Base-by-base conservation (phyloP, 2,797 vertebrate genomes). In the Pampus argenteus region DNA sequence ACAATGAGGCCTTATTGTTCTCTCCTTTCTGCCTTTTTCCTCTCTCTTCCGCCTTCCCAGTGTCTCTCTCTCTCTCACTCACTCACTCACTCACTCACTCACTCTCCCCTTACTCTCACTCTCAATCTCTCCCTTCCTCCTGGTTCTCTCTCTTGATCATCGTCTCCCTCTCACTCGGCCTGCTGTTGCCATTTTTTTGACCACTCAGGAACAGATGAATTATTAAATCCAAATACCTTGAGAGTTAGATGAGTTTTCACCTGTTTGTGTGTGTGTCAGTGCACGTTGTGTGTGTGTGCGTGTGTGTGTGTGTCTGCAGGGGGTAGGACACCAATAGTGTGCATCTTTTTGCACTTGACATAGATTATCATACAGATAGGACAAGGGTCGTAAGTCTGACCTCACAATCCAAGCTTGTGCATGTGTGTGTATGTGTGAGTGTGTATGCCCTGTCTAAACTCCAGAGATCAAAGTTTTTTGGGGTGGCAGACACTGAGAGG, bases 1-100 rank as follows among this genome's bases (percentile, higher is more conserved):
- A 93, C 93, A 94, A 94, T 93, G 90, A 92, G 75, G 82, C 85
- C 79, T 87, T 87, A 92, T 92, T 92, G 91, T 94, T 87, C 90
- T 88, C 85, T 88, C 69, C 81, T 87, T 84, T 90, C 84, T 90
- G 83, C 82, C 83, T 88, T 86, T 90, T 86, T 83, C 83, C 80
- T 85, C 81, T 89, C 81, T 88, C 84, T 92, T 89, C 85, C 74
- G 78, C 83, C 78, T 42, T 78, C 47, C 45, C 69, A 62, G 54
- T 36, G 66, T 61, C 73, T 48, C 61, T 60, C 69, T 36, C 57
- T 78, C 55, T 66, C 20, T 5, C 28, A 5, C 8, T n/a, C 8
- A 5, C 31, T 34, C 31, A 8, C 31, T 34, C 31, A n/a, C n/a
- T n/a, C n/a, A n/a, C n/a, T n/a, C 8, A 5, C 31, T 34, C 31